phyloP scores from a whole-genome alignment of 1,140 invertebrate genomes.

The Lepidurus packardi region DNA sequence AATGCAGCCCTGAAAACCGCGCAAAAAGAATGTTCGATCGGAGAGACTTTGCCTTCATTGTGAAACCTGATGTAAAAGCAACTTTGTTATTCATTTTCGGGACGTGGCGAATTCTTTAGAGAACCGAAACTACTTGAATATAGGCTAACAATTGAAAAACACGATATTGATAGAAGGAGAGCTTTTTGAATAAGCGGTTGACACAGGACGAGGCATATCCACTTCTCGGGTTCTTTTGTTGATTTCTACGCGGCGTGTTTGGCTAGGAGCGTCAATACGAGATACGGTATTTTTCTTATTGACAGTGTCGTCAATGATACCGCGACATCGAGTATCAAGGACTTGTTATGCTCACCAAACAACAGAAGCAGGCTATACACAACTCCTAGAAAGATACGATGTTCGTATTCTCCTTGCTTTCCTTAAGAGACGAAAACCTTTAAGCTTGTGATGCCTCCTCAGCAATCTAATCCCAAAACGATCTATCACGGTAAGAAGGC shows the following conservation, averaged over 20 bases:
- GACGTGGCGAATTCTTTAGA: no score
- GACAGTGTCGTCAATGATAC: conserved; percentile 6
- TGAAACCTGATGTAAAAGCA: no score
- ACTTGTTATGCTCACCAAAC: background rate
- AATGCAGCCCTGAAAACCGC: no score
- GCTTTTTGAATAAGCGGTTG: background rate
- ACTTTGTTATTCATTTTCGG: no score
- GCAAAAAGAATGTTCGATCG: no score
- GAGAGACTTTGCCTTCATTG: no score
- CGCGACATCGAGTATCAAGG: background rate
- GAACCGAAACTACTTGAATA: background rate
- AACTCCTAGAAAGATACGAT: background rate
- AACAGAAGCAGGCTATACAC: background rate
- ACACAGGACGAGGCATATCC: background rate
- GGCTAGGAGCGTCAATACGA: background rate
- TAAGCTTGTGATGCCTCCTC: background rate
- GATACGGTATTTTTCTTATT: background rate
- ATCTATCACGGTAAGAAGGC: conserved; percentile 8
- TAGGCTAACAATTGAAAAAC: background rate
- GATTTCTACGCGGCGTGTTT: background rate
- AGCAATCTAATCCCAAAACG: background rate
- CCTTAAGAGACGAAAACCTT: background rate
- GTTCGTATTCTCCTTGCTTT: background rate
- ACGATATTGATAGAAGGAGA: background rate
- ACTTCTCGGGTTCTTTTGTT: background rate